phyloP scores from a whole-genome alignment of 2,888 invertebrate genomes.

The Drosophila falleni region DNA sequence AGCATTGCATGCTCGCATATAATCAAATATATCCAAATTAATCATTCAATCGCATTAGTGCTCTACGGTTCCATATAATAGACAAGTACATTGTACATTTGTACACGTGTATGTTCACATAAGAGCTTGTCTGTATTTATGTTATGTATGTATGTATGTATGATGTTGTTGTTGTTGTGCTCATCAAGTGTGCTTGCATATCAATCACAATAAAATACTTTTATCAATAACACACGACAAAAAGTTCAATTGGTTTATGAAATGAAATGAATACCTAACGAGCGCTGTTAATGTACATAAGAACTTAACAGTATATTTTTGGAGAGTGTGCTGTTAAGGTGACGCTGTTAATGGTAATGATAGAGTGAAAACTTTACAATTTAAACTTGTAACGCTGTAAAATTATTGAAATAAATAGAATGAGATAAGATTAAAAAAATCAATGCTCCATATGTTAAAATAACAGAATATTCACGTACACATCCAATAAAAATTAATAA shows the following conservation, averaged over 20 bases:
- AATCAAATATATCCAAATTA: constrained; percentile 63
- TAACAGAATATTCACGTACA: too few relatives aligned
- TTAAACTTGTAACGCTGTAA: too few relatives aligned
- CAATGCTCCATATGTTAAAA: too few relatives aligned
- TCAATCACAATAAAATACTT: constrained; percentile 30
- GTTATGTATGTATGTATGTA: background rate
- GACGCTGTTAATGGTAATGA: background rate
- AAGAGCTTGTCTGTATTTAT: background rate
- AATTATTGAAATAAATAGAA: too few relatives aligned
- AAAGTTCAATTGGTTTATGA: constrained; percentile 28
- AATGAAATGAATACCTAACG: constrained; percentile 6
- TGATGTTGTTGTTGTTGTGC: constrained; percentile 2
- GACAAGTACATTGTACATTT: constrained; percentile 4
- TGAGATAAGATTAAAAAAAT: too few relatives aligned
- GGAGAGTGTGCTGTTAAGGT: constrained; percentile 3
- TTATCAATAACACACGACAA: constrained; percentile 41
- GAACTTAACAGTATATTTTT: background rate
- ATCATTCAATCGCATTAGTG: constrained; percentile 66
- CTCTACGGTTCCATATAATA: constrained; percentile 25
- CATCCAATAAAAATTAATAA: too few relatives aligned
- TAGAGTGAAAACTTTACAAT: too few relatives aligned
- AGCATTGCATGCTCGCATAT: constrained; percentile 62
- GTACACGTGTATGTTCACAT: background rate
- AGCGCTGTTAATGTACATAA: constrained; percentile 3
- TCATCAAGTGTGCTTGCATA: constrained; percentile 37